phyloP scores from a whole-genome alignment of 2,888 invertebrate species.

The Blastobasis lacticolella region DNA sequence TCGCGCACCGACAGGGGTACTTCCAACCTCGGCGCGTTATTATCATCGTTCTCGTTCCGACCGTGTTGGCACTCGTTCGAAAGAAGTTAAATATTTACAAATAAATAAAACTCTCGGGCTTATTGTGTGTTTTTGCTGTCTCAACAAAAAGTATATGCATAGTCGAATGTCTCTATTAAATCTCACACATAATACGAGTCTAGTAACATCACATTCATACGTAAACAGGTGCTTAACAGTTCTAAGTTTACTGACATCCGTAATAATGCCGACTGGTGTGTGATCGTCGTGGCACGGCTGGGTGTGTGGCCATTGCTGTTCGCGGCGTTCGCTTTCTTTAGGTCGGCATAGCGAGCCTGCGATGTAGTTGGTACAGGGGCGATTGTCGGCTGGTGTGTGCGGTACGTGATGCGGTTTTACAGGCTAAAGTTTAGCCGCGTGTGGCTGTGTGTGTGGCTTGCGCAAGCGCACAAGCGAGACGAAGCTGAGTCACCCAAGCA shows the following conservation, averaged over 20 bases:
- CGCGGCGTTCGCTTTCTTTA: no score
- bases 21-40: no score
- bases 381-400: no score
- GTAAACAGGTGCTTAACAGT: constrained; percentile 62
- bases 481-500: constrained; percentile 50
- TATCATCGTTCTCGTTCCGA: no score
- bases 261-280: constrained; percentile 33
- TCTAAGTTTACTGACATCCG: constrained; percentile 59
- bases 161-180: constrained; percentile 54
- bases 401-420: neutral
- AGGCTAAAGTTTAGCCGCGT: constrained; percentile 18
- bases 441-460: constrained; percentile 36
- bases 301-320: no score
- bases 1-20: neutral
- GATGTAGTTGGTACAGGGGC: no score
- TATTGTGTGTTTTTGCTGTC: constrained; percentile 32
- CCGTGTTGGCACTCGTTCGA: neutral
- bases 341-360: no score
- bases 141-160: constrained; percentile 42
- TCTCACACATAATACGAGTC: constrained; percentile 42
- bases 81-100: neutral
- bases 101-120: constrained; percentile 32
- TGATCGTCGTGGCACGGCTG: constrained; percentile 3
- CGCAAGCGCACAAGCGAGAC: constrained; percentile 42
- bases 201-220: constrained; percentile 44